Base-by-base conservation (phyloP, 1,140 invertebrate genomes). In the Penaeus japonicus region DNA sequence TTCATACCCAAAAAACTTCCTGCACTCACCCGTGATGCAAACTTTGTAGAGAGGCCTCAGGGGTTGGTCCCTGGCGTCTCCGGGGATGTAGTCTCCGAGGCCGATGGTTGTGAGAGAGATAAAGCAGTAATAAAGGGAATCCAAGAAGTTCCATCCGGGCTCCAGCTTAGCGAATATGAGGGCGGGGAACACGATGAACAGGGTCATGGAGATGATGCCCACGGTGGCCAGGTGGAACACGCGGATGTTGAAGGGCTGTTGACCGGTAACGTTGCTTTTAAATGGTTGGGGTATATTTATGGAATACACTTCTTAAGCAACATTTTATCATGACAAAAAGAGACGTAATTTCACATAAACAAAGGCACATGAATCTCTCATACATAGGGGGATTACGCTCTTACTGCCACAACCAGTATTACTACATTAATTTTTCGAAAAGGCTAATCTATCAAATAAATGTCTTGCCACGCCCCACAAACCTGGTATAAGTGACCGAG, bases 101-200 rank as follows among this genome's bases (percentile, higher is more conserved):
- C 97, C 97, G 90, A 97, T 96, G 65, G 97, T 97, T 55, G 96
- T 97, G 59, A 98, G 93, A 3, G 96, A 97, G 83, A 97, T 96
- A 93, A 97, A 97, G 92, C 96, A 97, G 92, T 97, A 97, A 92
- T 97, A 97, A 85, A 97, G 94, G 0, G 96, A 95, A 92, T 97
- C 96, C 81, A 97, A 93, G 92, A 95, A 97, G 92, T 95, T 95
- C 97, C 97, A 98, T 20, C 95, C 95, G 0, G 95, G 94, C 92
- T 98, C 97, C 59, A 97, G 91, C n/a, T 93, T 92, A 22, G 95
- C 93, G 92, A 97, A 97, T 30, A 96, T 93, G 1, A 93, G 94
- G 2, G 96, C 95, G 12, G 97, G 96, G 18, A 97, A 92, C n/a
- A 96, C 91, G 89, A 96, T 93, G 92, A 96, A 95, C 89, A 96